phyloP scores from a whole-genome alignment of 2,888 invertebrate genomes.

The Osmoderma eremita region DNA sequence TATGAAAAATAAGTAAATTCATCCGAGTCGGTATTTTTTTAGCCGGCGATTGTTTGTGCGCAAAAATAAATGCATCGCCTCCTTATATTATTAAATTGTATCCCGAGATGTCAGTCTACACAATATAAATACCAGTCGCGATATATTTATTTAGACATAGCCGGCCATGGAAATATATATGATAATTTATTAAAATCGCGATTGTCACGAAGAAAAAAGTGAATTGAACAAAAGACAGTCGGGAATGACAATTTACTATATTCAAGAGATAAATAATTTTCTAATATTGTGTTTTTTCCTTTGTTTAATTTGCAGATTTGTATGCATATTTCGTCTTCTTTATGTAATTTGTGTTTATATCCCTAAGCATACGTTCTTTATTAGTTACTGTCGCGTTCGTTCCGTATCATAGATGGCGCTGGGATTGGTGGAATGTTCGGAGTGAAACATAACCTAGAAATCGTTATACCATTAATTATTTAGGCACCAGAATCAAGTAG shows the following conservation, averaged over 20 bases:
- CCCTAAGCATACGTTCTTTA: too few relatives aligned
- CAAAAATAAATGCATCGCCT: background rate
- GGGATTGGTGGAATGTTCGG: background rate
- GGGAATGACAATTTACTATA: too few relatives aligned
- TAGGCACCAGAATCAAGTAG: slow-evolving; percentile 1
- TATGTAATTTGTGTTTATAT: too few relatives aligned
- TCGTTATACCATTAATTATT: slow-evolving; percentile 11
- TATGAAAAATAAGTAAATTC: slow-evolving; percentile 32
- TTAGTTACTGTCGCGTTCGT: background rate
- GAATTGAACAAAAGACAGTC: background rate
- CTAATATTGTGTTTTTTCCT: too few relatives aligned
- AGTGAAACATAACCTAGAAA: slow-evolving; percentile 6
- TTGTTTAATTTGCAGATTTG: too few relatives aligned
- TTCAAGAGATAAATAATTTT: too few relatives aligned
- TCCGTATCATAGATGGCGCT: background rate
- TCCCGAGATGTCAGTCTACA: too few relatives aligned
- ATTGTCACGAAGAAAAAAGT: slow-evolving; percentile 2
- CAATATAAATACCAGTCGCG: background rate
- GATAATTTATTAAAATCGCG: too few relatives aligned
- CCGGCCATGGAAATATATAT: background rate
- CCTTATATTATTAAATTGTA: slow-evolving; percentile 7
- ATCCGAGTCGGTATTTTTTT: slow-evolving; percentile 13
- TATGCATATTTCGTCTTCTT: too few relatives aligned
- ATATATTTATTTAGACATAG: background rate
- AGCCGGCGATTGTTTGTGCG: background rate